phyloP scores from a whole-genome alignment of 2,888 invertebrate genomes.

The Linnaemya tessellans region DNA sequence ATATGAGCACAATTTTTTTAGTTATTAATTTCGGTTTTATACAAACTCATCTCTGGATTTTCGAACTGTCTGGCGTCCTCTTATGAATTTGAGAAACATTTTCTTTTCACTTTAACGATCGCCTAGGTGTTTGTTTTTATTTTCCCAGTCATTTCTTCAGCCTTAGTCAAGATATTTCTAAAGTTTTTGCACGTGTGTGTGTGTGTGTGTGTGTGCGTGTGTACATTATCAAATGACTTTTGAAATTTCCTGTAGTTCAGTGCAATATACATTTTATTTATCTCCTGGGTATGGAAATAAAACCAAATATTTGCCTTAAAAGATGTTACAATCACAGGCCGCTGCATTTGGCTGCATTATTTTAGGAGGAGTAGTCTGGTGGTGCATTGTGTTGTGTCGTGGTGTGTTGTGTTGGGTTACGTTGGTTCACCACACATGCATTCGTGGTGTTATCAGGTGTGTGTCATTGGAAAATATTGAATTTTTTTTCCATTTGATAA shows the following conservation, averaged over 20 bases:
- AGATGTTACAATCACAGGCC: conserved; percentile 10
- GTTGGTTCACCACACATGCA: conserved; percentile 7
- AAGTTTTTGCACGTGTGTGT: neutral
- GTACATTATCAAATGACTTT: conserved; percentile 49
- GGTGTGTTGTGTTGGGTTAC: too few relatives aligned
- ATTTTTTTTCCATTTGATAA: conserved; percentile 34
- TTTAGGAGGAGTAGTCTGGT: conserved; percentile 34
- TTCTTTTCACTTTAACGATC: conserved; percentile 5
- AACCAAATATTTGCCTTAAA: conserved; percentile 4
- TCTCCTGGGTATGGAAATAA: conserved; percentile 15
- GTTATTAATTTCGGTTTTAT: conserved; percentile 12
- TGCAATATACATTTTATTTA: conserved; percentile 41
- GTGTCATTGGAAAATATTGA: conserved; percentile 49
- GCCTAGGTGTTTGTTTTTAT: neutral
- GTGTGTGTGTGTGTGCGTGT: neutral
- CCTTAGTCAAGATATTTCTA: conserved; percentile 14
- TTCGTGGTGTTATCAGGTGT: conserved; percentile 59
- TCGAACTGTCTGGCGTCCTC: conserved; percentile 27
- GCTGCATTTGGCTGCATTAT: neutral
- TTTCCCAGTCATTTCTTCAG: conserved; percentile 12
- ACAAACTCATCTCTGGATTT: conserved; percentile 35
- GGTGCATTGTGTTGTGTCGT: neutral
- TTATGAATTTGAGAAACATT: conserved; percentile 45
- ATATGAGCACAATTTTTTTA: conserved; percentile 15
- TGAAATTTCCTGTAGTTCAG: conserved; percentile 66